Base-by-base conservation (phyloP, 2,888 invertebrate genomes). In the Macaria liturata region DNA sequence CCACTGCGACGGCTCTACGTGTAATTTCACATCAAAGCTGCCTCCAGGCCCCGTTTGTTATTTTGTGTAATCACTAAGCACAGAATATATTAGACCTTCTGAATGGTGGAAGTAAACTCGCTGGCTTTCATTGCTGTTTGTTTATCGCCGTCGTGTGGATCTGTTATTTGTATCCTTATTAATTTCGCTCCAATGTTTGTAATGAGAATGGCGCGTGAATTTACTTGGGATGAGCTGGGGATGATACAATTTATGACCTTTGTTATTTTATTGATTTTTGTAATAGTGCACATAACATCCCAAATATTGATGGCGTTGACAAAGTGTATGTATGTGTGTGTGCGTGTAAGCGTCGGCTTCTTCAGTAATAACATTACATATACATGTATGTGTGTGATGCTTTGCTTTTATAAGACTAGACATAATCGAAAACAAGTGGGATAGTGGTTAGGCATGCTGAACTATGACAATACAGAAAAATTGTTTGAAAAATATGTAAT, bases 11-110 rank as follows among this genome's bases (percentile, higher is more conserved):
- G 62, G 64, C 72, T 75, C 72, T 73, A 72, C 74, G 70, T 75
- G 79, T 84, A 84, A 88, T 88, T 85, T 81, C 72, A 81, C 83
- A 81, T 78, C 80, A 80, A 83, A 82, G 81, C 79, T 73, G 76
- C 75, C 80, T 77, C 75, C 66, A 71, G 76, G 76, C 72, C 74
- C 70, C 74, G 78, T 81, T 81, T 84, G 81, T 84, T 83, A 85
- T 84, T 80, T 83, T 76, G 76, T 80, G 79, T 84, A 84, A 85
- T 88, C 82, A 81, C 76, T 70, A 75, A 71, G 75, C 69, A 74
- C 69, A 68, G 80, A 78, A 83, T 81, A 80, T 80, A 81, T 83
- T 80, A 73, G 72, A 57, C 64, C 48, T 66, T 65, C 59, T 62
- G 37, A 39, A 61, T 67, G 52, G 32, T 70, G 59, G 73, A 69